phyloP scores from a whole-genome alignment of 2,888 invertebrate species.

The Volucella bombylans region DNA sequence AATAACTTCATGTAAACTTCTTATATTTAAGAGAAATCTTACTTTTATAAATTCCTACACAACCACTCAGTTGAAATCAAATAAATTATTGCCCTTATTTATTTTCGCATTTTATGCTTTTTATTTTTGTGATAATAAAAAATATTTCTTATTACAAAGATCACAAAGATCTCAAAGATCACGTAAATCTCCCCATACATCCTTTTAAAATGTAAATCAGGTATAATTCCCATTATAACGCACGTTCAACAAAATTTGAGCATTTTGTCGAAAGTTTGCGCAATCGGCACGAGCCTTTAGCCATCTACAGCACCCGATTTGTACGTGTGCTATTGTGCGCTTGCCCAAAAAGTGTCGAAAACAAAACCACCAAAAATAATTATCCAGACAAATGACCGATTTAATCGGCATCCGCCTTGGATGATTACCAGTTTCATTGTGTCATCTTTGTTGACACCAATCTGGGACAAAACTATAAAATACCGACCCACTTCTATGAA shows the following conservation, averaged over 20 bases:
- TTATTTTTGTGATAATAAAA: too few species aligned
- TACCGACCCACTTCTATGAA: neutral
- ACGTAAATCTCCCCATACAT: neutral
- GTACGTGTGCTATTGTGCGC: constrained; percentile 50
- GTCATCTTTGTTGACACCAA: constrained; percentile 44
- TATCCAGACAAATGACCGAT: constrained; percentile 57
- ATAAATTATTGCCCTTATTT: constrained; percentile 40
- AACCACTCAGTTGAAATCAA: neutral
- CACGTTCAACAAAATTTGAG: constrained; percentile 54
- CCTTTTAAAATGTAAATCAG: constrained; percentile 68
- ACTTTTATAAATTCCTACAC: constrained; percentile 62
- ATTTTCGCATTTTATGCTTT: neutral
- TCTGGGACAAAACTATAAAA: constrained; percentile 44
- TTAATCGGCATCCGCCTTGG: constrained; percentile 46
- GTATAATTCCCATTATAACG: constrained; percentile 67
- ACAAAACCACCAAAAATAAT: constrained; percentile 13
- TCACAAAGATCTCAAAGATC: too few species aligned
- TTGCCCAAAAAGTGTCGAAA: constrained; percentile 36
- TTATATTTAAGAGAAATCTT: neutral
- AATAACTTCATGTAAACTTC: too few species aligned
- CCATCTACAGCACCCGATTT: constrained; percentile 56
- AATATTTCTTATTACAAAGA: too few species aligned
- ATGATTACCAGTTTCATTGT: constrained; percentile 30
- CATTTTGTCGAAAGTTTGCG: constrained; percentile 46
- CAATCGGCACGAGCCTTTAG: constrained; percentile 65